Evolutionary conservation across 2,797 vertebrate species (phyloP).

Genomic region (Amblyraja radiata): DNA sequence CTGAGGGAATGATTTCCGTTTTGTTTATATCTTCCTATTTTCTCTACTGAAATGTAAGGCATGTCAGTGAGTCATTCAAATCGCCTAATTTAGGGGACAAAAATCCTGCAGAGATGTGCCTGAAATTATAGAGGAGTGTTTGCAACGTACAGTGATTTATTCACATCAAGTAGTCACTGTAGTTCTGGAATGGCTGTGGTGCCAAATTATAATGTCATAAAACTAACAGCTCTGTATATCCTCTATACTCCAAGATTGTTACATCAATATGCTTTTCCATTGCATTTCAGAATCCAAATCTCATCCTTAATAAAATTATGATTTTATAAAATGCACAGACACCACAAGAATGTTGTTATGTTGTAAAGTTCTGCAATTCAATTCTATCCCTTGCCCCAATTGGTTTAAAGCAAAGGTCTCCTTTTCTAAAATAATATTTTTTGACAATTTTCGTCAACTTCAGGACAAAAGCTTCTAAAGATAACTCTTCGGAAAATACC

Average conservation of each 20-base stretch:
- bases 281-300: neutral
- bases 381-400: conserved; percentile 1
- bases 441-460: conserved; percentile 14
- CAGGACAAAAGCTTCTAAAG: conserved; percentile 34
- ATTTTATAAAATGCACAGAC: conserved; percentile 19
- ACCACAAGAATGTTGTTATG: conserved; percentile 34
- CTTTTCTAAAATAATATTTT: conserved; percentile 29
- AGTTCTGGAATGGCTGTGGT: neutral
- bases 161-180: neutral
- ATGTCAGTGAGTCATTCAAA: neutral
- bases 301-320: conserved; percentile 26
- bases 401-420: conserved; percentile 6
- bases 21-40: neutral
- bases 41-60: neutral
- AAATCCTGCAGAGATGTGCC: neutral
- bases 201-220: neutral
- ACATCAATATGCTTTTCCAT: neutral
- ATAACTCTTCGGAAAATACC: conserved; percentile 34
- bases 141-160: neutral
- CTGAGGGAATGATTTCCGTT: neutral
- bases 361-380: neutral
- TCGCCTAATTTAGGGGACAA: neutral
- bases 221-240: neutral
- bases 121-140: neutral
- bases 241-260: neutral